Base-by-base conservation (phyloP, 2,113 vertebrate genomes). In the Gobius niger region DNA sequence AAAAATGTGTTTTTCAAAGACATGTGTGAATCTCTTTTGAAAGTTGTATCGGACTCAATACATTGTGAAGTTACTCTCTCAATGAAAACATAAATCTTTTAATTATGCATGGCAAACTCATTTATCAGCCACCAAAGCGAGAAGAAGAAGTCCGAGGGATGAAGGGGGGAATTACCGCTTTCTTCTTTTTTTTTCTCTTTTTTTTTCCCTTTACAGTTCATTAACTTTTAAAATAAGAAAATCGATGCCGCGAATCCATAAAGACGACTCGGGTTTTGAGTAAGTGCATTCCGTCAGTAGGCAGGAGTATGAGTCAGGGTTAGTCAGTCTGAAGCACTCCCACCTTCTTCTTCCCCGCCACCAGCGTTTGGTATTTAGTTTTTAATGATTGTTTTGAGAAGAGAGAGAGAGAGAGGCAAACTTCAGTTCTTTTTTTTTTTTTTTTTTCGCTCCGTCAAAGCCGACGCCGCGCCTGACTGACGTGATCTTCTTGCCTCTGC, bases 141-240 rank as follows among this genome's bases (percentile, higher is more conserved):
- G 66, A 77, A 15, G 66, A 77, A 15, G 61, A 62, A 47, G 69
- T 75, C 50, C 51, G 67, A 24, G 12, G 56, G 66, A 83, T 44
- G 65, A 67, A 44, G 63, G 62, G 24, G 24, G 56, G 51, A 67
- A 74, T 70, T 60, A 44, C 54, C 78, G 47, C 50, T 41, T 68
- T 34, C 24, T 34, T 34, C 5, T 4, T 34, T 24, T 3, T 34
- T 34, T 34, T 13, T n/a, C n/a, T n/a, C n/a, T n/a, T n/a, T 44
- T 13, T 64, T 54, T 67, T 64, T 12, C 44, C n/a, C 62, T 73
- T 70, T 68, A 64, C 82, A 82, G 74, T 81, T 88, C 82, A 86
- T 89, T 84, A 85, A 75, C 73, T 85, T 86, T 86, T 82, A 72
- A 89, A 90, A 90, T 87, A 84, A 76, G 72, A 86, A 88, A 89